Conservation (phyloP, 2,888 invertebrate species). For the Quadriops clusia region DNA sequence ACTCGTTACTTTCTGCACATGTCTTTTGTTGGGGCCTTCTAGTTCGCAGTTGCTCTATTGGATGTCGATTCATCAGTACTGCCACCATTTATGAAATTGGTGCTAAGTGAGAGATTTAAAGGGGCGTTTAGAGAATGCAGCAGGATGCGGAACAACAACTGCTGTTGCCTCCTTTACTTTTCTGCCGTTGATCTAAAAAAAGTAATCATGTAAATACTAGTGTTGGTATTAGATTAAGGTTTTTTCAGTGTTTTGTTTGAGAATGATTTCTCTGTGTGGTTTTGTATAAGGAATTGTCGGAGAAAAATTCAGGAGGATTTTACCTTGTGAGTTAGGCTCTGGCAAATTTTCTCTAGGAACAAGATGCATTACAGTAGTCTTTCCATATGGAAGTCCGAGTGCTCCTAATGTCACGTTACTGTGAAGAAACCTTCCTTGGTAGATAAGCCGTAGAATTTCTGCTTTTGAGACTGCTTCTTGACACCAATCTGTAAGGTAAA, state of each 20-base stretch:
- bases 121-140: conserved; percentile 71
- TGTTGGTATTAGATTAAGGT: neutral
- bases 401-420: conserved; percentile 98
- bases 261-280: no score
- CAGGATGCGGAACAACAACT: conserved; percentile 90
- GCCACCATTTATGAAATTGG: conserved; percentile 8
- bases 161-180: conserved; percentile 89
- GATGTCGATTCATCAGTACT: conserved; percentile 11
- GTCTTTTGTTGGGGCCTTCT: conserved; percentile 3
- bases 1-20: conserved; percentile 3
- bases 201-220: conserved; percentile 16
- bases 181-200: conserved; percentile 85
- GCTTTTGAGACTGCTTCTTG: conserved; percentile 92
- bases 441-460: conserved; percentile 96
- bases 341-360: conserved; percentile 98
- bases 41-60: neutral
- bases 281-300: neutral
- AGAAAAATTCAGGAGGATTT: conserved; percentile 12
- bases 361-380: conserved; percentile 99
- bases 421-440: conserved; percentile 98
- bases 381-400: conserved; percentile 90
- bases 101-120: neutral
- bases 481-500: conserved; percentile 89
- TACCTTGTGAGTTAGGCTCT: conserved; percentile 96
- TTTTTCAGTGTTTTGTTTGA: no score